Evolutionary conservation across 2,888 invertebrate species (phyloP), one percentile per base, ranked within the genome.

Genomic region (Craniophora ligustri): DNA sequence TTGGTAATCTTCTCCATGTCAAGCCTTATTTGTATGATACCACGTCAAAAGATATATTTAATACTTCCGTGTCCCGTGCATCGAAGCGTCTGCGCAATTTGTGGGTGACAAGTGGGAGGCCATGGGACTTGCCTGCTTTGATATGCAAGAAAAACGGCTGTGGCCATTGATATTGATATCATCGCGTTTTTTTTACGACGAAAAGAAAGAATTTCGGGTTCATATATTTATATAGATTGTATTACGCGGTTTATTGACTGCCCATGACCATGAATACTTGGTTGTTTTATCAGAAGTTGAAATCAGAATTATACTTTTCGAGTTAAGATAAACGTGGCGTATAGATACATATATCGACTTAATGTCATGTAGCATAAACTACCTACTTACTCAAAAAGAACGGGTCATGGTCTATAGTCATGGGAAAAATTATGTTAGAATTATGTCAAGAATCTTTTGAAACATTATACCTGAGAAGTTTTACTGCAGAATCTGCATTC

Each of bases 401-500:
- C n/a, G n/a, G n/a, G n/a, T n/a, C n/a, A n/a, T n/a, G n/a, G n/a
- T n/a, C n/a, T n/a, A n/a, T n/a, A n/a, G n/a, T n/a, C n/a, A n/a
- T n/a, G n/a, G n/a, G n/a, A n/a, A n/a, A n/a, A n/a, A n/a, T n/a
- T 19, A 21, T 0, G 8, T 21, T 23, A 23, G 10, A 23, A 23
- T 10, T 23, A 10, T 23, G 1, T 10, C 23, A 23, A 23, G 3
- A 23, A 23, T 10, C 3, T 0, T 23, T 26, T 4, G 10, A 15
- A 14, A 14, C 23, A 0, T 18, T 18, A 3, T 18, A 1, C 5
- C 1, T 14, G 0, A n/a, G n/a, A 2, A 18, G 2, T 34, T 30
- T 38, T 11, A 26, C 15, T 10, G 15, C 13, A 16, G 15, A 18
- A 36, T 51, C 61, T 63, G 61, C 59, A 71, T 66, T 50, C 48